Conservation (phyloP, 2,113 vertebrate genomes). For the Toxotes chatareus region DNA sequence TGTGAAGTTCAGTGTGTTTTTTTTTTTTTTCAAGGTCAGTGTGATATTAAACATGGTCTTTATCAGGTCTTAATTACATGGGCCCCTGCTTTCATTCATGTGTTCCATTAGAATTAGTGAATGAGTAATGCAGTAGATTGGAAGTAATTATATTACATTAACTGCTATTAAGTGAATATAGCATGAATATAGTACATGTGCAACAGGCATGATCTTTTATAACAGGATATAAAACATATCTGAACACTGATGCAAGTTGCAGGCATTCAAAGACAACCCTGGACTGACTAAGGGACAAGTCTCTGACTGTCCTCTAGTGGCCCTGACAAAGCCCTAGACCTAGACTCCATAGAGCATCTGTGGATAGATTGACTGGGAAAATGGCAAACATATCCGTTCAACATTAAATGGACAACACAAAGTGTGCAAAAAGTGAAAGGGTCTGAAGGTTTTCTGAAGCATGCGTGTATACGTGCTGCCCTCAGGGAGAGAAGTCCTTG, state of each 20-base stretch:
- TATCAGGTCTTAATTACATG: constrained; percentile 31
- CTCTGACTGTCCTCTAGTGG: not conserved
- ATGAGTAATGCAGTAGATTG: constrained; percentile 26
- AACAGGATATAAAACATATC: no score
- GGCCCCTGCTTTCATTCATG: constrained; percentile 24
- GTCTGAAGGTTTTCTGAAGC: no score
- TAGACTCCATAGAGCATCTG: not conserved
- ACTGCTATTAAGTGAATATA: constrained; percentile 7
- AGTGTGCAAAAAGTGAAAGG: no score
- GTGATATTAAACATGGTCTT: constrained; percentile 13
- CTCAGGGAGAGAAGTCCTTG: constrained; percentile 7
- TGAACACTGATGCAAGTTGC: no score
- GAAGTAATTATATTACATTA: constrained; percentile 10
- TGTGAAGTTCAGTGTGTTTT: not conserved
- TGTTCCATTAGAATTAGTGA: constrained; percentile 23
- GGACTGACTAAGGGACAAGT: not conserved
- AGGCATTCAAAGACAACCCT: no score
- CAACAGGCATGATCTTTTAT: no score
- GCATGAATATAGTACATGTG: not conserved
- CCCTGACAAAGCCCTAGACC: not conserved
- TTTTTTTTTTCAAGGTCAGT: constrained; percentile 30
- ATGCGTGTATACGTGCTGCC: not conserved
- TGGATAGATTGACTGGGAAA: no score
- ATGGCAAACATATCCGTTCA: no score
- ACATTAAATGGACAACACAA: no score